phyloP scores from a whole-genome alignment of 2,797 vertebrate genomes.

The Limnodromus scolopaceus region DNA sequence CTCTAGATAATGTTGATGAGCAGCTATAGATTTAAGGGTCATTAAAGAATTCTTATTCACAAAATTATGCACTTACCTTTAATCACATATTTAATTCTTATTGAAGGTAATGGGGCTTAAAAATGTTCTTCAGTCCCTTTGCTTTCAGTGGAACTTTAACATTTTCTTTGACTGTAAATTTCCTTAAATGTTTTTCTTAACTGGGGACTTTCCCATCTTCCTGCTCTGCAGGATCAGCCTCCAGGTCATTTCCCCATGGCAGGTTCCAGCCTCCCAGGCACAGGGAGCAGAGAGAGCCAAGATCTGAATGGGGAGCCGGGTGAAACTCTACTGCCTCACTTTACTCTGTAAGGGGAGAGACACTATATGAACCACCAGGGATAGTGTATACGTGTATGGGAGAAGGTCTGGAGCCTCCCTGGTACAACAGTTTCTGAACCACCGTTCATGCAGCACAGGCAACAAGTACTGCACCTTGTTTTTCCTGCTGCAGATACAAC shows the following conservation, averaged over 20 bases:
- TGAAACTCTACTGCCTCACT: not conserved
- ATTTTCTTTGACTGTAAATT: not conserved
- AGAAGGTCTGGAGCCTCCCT: not conserved
- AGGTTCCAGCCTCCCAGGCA: not conserved
- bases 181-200: not conserved
- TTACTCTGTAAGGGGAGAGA: not conserved
- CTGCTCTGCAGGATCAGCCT: not conserved
- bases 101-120: not conserved
- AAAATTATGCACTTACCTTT: constrained; percentile 4
- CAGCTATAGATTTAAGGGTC: constrained; percentile 4
- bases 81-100: not conserved
- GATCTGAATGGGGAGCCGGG: not conserved
- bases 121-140: not conserved
- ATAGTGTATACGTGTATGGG: accelerated
- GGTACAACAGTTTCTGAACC: not conserved
- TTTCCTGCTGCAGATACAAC: not conserved
- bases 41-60: constrained; percentile 29
- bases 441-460: accelerated
- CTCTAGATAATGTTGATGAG: not conserved
- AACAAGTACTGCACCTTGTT: not conserved
- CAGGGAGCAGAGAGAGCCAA: not conserved
- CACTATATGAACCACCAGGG: not conserved
- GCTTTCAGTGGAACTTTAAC: not conserved
- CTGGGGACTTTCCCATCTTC: not conserved
- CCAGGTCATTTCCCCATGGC: not conserved